These are phyloP conservation scores for Ceratina japonica DNA, from an alignment of 1,140 invertebrate genomes.

Conservation along the genomic window DNA sequence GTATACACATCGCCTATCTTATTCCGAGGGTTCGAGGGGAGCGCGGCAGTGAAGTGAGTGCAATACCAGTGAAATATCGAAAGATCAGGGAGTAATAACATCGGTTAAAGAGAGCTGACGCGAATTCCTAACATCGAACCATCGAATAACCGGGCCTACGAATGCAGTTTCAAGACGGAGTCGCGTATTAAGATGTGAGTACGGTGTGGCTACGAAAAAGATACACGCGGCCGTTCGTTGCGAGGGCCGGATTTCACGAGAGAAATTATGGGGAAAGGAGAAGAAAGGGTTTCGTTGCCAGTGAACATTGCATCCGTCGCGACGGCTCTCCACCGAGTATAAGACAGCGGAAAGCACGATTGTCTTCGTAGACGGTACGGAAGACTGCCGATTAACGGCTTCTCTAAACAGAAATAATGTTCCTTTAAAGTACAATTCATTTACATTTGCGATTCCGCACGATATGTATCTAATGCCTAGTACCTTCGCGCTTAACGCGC, in stretches of 20 bases:
- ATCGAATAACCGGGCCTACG: conserved; percentile 48
- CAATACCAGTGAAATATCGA: conserved; percentile 46
- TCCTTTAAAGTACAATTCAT: conserved; percentile 50
- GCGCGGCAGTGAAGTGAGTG: conserved; percentile 40
- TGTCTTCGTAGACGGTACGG: conserved; percentile 32
- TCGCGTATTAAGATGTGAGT: conserved; percentile 67
- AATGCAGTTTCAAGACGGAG: conserved; percentile 56
- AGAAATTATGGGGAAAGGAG: conserved; percentile 32
- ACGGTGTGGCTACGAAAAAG: conserved; percentile 17
- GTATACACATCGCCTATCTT: conserved; percentile 18
- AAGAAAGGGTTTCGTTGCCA: conserved; percentile 47
- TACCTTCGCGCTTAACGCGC: conserved; percentile 24
- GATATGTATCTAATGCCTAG: neutral
- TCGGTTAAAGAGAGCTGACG: conserved; percentile 25
- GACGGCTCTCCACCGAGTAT: conserved; percentile 25
- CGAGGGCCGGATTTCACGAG: conserved; percentile 21
- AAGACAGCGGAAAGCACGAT: conserved; percentile 25
- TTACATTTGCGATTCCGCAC: neutral
- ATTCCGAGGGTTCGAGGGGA: neutral
- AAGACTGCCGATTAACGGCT: conserved; percentile 22
- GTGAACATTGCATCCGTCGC: conserved; percentile 9
- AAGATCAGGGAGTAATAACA: conserved; percentile 21
- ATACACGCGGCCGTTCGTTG: conserved; percentile 2
- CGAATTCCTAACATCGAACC: conserved; percentile 30
- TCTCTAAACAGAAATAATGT: conserved; percentile 29